Evolutionary conservation across 1,140 invertebrate species (phyloP).

Genomic region (Monomorium pharaonis): DNA sequence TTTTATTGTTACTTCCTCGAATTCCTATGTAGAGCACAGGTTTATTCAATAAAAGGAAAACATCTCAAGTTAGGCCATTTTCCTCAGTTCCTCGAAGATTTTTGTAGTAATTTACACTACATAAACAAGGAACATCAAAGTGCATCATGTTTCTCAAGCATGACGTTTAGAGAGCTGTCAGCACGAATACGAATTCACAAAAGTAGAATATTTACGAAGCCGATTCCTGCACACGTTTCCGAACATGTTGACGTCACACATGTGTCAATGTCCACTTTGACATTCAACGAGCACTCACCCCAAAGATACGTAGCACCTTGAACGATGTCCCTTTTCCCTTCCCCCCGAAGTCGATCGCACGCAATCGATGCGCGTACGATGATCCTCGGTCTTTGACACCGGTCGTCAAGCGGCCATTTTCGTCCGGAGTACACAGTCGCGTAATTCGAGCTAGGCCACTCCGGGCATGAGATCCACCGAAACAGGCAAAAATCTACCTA

Average conservation of each 20-base stretch:
- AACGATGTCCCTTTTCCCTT: not conserved
- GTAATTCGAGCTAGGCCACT: not conserved
- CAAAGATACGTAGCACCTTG: not conserved
- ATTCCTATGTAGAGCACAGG: too few relatives aligned
- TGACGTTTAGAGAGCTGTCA: not conserved
- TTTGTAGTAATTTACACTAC: not conserved
- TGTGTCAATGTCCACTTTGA: not conserved
- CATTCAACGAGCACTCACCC: not conserved
- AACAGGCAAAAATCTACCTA: slow-evolving; percentile 35
- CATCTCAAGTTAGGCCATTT: too few relatives aligned
- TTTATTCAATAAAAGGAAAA: too few relatives aligned
- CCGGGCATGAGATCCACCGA: slow-evolving; percentile 32
- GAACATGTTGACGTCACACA: not conserved
- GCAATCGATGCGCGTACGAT: slow-evolving; percentile 20
- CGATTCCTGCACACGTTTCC: too few relatives aligned
- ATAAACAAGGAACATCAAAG: not conserved
- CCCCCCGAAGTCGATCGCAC: not conserved
- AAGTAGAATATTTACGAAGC: not conserved
- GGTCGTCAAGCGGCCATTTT: slow-evolving; percentile 36
- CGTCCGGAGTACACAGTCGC: not conserved
- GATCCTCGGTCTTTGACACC: slow-evolving; percentile 7
- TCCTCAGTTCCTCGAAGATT: too few relatives aligned
- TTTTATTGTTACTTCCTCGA: too few relatives aligned
- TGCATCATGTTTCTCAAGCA: not conserved
- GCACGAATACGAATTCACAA: not conserved